Evolutionary conservation across 2,797 vertebrate species (phyloP).

Genomic region (Crocodylus rhombifer): DNA sequence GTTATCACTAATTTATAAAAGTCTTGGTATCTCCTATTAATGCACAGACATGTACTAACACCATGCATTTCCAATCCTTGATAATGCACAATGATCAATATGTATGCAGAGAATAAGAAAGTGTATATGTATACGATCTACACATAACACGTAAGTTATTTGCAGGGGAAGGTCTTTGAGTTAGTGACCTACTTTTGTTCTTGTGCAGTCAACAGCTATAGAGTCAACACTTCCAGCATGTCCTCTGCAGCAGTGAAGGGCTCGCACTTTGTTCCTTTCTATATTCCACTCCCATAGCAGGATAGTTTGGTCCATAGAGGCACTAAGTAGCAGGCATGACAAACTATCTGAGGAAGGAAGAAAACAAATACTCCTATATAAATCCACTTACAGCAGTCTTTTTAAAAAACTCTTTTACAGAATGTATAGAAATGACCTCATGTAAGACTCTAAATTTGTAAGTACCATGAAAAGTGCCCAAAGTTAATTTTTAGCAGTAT

Average conservation of each 20-base stretch:
- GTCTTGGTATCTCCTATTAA: not conserved
- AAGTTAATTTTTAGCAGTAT: no score
- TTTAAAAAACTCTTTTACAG: not conserved
- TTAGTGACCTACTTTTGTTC: conserved; percentile 86
- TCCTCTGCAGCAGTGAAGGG: conserved; percentile 94
- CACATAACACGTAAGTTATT: not conserved
- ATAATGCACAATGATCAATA: not conserved
- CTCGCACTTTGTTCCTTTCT: conserved; percentile 92
- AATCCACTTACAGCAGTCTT: not conserved
- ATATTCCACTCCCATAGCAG: conserved; percentile 97
- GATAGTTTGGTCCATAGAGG: conserved; percentile 95
- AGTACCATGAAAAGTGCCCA: no score
- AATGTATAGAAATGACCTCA: not conserved
- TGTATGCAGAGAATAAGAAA: not conserved
- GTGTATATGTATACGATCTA: not conserved
- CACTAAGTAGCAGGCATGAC: conserved; percentile 88
- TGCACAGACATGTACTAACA: not conserved
- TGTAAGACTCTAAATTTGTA: not conserved
- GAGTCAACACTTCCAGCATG: conserved; percentile 93
- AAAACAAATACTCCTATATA: not conserved
- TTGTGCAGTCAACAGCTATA: conserved; percentile 88
- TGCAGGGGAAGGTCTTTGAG: not conserved
- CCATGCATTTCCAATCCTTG: not conserved
- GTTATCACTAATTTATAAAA: not conserved
- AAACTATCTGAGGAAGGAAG: conserved; percentile 74